phyloP scores from a whole-genome alignment of 2,888 invertebrate species.

The Augochlorella aurata region DNA sequence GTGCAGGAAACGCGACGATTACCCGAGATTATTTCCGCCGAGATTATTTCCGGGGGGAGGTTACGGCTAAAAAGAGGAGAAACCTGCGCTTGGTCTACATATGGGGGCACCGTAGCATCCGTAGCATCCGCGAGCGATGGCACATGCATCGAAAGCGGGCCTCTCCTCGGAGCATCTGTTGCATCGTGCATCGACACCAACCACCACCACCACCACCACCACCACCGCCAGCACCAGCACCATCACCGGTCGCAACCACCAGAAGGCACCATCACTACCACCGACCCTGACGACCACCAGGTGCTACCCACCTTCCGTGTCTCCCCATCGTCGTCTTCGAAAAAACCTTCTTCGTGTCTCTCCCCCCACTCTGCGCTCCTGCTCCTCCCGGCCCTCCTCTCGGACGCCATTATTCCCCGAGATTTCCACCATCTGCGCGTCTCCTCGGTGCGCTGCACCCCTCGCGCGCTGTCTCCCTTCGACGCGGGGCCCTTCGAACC shows the following conservation, averaged over 20 bases:
- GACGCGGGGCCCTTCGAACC: not conserved
- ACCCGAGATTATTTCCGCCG: not conserved
- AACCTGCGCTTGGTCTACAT: constrained; percentile 33
- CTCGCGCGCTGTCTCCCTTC: constrained; percentile 41
- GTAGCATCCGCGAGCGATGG: constrained; percentile 69
- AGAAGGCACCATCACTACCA: constrained; percentile 71
- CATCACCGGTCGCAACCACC: constrained; percentile 56
- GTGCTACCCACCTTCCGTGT: constrained; percentile 78
- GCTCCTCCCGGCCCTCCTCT: constrained; percentile 29
- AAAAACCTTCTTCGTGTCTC: constrained; percentile 61
- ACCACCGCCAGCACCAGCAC: constrained; percentile 51
- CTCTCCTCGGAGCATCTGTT: constrained; percentile 76
- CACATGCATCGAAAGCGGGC: constrained; percentile 65
- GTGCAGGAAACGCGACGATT: constrained; percentile 10
- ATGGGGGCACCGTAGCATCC: constrained; percentile 22
- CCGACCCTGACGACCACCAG: constrained; percentile 74
- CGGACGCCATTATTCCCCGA: constrained; percentile 70
- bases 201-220: constrained; percentile 49
- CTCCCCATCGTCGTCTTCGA: constrained; percentile 65
- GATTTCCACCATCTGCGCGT: constrained; percentile 77
- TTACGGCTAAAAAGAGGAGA: not conserved
- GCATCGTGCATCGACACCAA: constrained; percentile 70
- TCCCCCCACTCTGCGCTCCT: constrained; percentile 23
- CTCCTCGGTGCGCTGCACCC: constrained; percentile 55
- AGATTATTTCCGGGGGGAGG: constrained; percentile 22